Percentiles rank a stretch among this genome's conserved stretches.
Evolutionary conservation across 2,113 vertebrate species (phyloP).

Genomic region (Motacilla tschutschensis): DNA sequence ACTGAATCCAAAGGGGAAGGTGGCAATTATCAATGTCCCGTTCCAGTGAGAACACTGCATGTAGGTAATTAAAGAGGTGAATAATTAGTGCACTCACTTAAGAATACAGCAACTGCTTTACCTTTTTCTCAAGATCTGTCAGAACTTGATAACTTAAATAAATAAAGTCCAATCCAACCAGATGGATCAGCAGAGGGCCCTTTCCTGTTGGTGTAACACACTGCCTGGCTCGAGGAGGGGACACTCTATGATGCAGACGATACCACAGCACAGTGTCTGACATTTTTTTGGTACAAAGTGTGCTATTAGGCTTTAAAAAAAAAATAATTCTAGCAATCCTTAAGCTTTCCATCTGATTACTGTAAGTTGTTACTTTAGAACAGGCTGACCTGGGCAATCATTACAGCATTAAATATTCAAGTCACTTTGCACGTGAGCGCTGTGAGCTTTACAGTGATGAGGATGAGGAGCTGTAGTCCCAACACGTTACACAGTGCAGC

Average conservation of each 20-base stretch:
- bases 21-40: neutral
- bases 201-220: conserved; percentile 32
- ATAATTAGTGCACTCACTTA: conserved; percentile 60
- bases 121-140: conserved; percentile 61
- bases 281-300: conserved; percentile 77
- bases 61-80: conserved; percentile 23
- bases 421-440: conserved; percentile 45
- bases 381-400: conserved; percentile 58
- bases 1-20: conserved; percentile 29
- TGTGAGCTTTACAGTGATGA: conserved; percentile 41
- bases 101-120: conserved; percentile 65
- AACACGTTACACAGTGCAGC: conserved; percentile 24
- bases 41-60: conserved; percentile 59
- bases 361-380: conserved; percentile 22
- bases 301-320: conserved; percentile 49
- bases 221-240: conserved; percentile 54
- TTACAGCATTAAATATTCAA: conserved; percentile 63
- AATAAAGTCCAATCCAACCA: conserved; percentile 63
- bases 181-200: conserved; percentile 25
- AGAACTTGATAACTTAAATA: conserved; percentile 69
- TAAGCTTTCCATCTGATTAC: conserved; percentile 52
- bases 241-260: conserved; percentile 41
- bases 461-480: neutral
- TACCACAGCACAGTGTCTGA: conserved; percentile 74
- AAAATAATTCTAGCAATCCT: conserved; percentile 44